Evolutionary conservation across 2,113 vertebrate species (phyloP).

Genomic region (Vulpes vulpes): DNA sequence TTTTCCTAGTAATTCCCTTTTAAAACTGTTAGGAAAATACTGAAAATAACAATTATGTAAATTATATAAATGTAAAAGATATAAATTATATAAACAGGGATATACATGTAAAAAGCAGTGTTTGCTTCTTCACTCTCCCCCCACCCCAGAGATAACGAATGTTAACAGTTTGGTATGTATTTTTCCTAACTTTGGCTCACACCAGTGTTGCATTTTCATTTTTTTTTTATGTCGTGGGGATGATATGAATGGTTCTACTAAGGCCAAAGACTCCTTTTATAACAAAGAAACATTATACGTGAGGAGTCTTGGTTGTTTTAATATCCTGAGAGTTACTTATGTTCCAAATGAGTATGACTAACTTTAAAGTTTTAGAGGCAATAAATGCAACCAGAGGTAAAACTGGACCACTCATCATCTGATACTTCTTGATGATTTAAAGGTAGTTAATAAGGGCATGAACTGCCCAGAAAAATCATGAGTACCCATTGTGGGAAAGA

Average conservation of each 20-base stretch:
- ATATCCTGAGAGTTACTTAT: slow-evolving; percentile 15
- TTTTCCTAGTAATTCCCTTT: slow-evolving; percentile 11
- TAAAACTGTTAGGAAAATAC: neutral
- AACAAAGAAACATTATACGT: neutral
- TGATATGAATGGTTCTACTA: neutral
- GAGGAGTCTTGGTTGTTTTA: slow-evolving; percentile 27
- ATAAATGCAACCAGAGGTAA: neutral
- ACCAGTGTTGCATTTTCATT: neutral
- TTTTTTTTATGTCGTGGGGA: neutral
- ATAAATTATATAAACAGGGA: neutral
- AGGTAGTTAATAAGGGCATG: neutral
- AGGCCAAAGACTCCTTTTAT: neutral
- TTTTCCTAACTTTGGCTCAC: neutral
- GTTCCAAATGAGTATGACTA: neutral
- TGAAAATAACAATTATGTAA: neutral
- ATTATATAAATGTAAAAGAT: neutral
- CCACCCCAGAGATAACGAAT: neutral
- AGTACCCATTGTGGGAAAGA: neutral
- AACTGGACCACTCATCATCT: neutral
- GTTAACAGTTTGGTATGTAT: neutral
- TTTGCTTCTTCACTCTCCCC: neutral
- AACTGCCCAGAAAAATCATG: neutral
- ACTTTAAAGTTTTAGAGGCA: neutral
- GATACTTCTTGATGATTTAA: neutral
- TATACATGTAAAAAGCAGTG: neutral